These are phyloP conservation scores for Drepanosiphum platanoidis DNA, from an alignment of 2,888 invertebrate species.

Conservation along the genomic window DNA sequence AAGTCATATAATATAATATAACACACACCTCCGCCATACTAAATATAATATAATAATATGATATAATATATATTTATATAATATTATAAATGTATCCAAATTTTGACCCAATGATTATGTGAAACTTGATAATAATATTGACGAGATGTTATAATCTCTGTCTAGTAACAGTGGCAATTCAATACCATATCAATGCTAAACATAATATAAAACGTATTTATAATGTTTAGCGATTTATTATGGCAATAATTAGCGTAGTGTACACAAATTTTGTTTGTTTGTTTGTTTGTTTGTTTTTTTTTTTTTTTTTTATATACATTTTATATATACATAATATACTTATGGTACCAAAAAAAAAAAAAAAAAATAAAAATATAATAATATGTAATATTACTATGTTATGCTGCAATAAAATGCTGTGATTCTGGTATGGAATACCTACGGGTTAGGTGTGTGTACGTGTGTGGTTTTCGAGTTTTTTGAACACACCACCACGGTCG, in stretches of 20 bases:
- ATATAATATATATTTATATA: neutral
- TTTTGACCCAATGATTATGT: conserved; percentile 39
- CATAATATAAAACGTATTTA: conserved; percentile 33
- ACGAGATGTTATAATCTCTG: conserved; percentile 55
- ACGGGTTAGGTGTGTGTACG: neutral
- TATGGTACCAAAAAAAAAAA: conserved; percentile 49
- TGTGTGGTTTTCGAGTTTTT: conserved; percentile 28
- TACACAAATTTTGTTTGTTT: conserved; percentile 45
- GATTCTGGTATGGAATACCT: conserved; percentile 33
- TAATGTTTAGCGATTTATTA: conserved; percentile 60
- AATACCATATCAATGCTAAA: conserved; percentile 62
- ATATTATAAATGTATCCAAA: conserved; percentile 15
- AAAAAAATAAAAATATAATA: conserved; percentile 1
- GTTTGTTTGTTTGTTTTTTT: neutral
- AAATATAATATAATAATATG: neutral
- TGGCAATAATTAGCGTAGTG: conserved; percentile 61
- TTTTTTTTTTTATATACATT: conserved; percentile 35
- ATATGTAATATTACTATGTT: conserved; percentile 52
- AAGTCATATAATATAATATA: neutral
- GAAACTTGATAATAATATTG: conserved; percentile 62
- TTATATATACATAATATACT: conserved; percentile 52
- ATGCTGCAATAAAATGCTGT: conserved; percentile 57
- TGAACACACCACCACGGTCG: conserved; percentile 23
- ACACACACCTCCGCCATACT: neutral
- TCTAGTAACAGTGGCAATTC: conserved; percentile 62